Conservation (phyloP, 2,888 invertebrate genomes). For the Pherbina coryleti region DNA sequence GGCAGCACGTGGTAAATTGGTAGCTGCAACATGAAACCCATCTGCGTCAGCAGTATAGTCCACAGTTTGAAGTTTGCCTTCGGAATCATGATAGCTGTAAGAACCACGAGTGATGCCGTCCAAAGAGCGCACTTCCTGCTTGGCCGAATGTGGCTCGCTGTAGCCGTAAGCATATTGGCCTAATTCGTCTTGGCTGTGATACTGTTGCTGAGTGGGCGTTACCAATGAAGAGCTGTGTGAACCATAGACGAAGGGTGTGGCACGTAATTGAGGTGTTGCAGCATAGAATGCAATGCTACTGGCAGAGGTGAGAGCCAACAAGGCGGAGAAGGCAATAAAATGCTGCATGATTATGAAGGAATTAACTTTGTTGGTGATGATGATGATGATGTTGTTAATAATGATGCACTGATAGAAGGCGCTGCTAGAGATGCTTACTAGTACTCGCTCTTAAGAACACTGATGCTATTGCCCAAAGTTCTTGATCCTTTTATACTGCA, state of each 20-base stretch:
- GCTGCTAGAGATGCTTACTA: constrained; percentile 59
- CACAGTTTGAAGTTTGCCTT: constrained; percentile 73
- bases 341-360: constrained; percentile 45
- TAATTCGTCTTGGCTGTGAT: constrained; percentile 74
- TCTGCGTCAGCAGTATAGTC: constrained; percentile 73
- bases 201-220: constrained; percentile 70
- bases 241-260: constrained; percentile 57
- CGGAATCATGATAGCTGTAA: constrained; percentile 75
- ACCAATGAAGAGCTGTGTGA: constrained; percentile 59
- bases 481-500: constrained; percentile 64
- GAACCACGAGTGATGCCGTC: constrained; percentile 75
- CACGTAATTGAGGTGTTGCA: constrained; percentile 47
- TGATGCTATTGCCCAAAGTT: constrained; percentile 50
- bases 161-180: constrained; percentile 77
- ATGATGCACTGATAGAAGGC: constrained; percentile 44
- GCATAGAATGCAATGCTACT: constrained; percentile 52
- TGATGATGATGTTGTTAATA: constrained; percentile 12
- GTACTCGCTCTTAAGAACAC: constrained; percentile 61
- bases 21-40: constrained; percentile 76
- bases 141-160: constrained; percentile 73
- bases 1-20: constrained; percentile 71
- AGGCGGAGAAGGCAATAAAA: constrained; percentile 54
- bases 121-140: constrained; percentile 73
- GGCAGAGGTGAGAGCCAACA: constrained; percentile 54
- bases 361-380: background rate